These are phyloP conservation scores for Murina feae DNA, from an alignment of 2,113 vertebrate species.

Conservation along the genomic window DNA sequence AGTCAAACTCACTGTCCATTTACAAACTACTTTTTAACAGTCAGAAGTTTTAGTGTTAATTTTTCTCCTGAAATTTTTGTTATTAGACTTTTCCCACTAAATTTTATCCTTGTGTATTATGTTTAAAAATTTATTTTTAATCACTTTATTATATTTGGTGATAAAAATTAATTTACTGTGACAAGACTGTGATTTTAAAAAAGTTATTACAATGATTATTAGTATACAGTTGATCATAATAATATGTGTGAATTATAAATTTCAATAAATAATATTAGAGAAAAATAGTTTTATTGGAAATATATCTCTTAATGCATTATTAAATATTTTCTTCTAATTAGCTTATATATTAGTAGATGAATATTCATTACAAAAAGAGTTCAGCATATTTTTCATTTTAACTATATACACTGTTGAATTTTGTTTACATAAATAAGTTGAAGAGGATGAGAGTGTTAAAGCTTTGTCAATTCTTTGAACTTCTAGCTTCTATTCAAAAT, in stretches of 20 bases:
- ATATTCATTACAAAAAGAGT: background rate
- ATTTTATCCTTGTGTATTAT: slow-evolving; percentile 13
- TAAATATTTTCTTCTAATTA: background rate
- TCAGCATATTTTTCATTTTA: background rate
- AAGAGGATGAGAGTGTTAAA: slow-evolving; percentile 29
- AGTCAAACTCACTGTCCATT: background rate
- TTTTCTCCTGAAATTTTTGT: slow-evolving; percentile 20
- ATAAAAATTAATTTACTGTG: slow-evolving; percentile 22
- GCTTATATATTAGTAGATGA: background rate
- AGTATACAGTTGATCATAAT: background rate
- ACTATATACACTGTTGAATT: background rate
- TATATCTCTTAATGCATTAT: background rate
- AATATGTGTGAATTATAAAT: background rate
- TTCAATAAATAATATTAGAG: slow-evolving; percentile 20
- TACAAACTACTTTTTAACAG: background rate
- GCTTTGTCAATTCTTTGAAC: slow-evolving; percentile 24
- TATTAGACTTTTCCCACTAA: background rate
- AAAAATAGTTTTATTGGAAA: background rate
- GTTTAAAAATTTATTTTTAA: background rate
- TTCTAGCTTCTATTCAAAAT: background rate
- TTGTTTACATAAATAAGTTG: slow-evolving; percentile 42
- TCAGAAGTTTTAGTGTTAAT: background rate
- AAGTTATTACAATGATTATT: background rate
- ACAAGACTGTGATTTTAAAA: background rate
- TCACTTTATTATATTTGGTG: background rate